Evolutionary conservation across 2,888 invertebrate genomes (phyloP).

Genomic region (Patella caerulea): DNA sequence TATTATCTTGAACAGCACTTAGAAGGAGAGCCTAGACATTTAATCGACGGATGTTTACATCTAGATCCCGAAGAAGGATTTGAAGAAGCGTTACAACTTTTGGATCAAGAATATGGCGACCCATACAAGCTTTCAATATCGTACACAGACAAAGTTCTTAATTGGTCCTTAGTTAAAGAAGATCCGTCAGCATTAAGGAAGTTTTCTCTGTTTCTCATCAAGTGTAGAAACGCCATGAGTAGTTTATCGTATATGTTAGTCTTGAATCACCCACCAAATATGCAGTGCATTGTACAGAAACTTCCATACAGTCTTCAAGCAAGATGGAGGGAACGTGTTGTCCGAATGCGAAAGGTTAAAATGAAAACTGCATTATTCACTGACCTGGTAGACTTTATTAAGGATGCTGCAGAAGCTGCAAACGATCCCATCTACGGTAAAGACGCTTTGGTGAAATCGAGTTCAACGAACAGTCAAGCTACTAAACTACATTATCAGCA

Average conservation of each 20-base stretch:
- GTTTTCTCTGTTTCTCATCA: background rate
- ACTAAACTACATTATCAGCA: no score
- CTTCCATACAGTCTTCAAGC: background rate
- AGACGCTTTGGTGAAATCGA: background rate
- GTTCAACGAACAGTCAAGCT: no score
- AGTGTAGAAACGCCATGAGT: background rate
- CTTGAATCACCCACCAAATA: background rate
- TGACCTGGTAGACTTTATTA: background rate
- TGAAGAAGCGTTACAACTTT: background rate
- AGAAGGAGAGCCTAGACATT: conserved; percentile 14
- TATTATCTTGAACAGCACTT: conserved; percentile 20
- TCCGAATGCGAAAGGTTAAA: background rate
- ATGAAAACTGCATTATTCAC: background rate
- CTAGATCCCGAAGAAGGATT: conserved; percentile 12
- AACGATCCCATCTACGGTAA: background rate
- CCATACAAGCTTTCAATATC: conserved; percentile 3
- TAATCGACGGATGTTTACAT: conserved; percentile 4
- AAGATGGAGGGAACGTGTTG: background rate
- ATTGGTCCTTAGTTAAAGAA: background rate
- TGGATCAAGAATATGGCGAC: conserved; percentile 17
- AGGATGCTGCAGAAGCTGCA: background rate
- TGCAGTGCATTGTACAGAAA: conserved; percentile 16
- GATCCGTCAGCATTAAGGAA: background rate
- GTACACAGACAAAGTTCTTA: background rate
- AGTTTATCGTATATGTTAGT: background rate